Evolutionary conservation across 1,140 invertebrate genomes (phyloP), one percentile per base, ranked within the genome.

Genomic region (Drosophila bocki): DNA sequence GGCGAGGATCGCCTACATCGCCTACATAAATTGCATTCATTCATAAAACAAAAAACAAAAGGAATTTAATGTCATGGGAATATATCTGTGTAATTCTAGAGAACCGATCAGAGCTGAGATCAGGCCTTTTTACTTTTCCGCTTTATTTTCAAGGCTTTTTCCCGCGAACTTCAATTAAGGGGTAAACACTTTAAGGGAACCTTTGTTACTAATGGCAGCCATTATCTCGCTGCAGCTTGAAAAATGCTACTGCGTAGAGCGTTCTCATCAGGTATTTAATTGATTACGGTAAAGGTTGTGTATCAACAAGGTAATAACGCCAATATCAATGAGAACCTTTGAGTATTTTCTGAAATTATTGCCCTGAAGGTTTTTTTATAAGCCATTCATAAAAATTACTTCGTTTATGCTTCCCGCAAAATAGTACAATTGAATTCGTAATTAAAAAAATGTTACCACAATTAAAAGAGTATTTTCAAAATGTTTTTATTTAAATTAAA

Each of bases 21-120:
- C 44, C 35, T 68, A 77, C 62, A 68, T 75, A 71, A 47, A 54
- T 53, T 42, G 33, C 51, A 68, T 56, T 68, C 75, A 77, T 77
- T 77, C 75, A 77, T 77, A 60, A 77, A 75, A 53, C 13, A 60
- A 63, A 62, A 62, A 19, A 45, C 47, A 39, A 61, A 58, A 61
- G 42, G 35, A 76, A 26, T 44, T 42, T 58, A 56, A 64, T 35
- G 59, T 50, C 42, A 68, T 77, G 62, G 22, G 72, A 77, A 54
- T 54, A 47, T 26, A 47, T 26, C 33, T 35, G 35, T 19, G 35
- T 19, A 48, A 37, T 72, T 72, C 69, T 32, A 33, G 22, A 29
- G 47, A 69, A 69, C 48, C 33, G 42, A 41, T 29, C 63, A 19
- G 17, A 54, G 33, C 33, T 47, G 32, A 63, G 32, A 19, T 45